Evolutionary conservation across 1,140 invertebrate species (phyloP), one percentile per base, ranked within the genome.

Genomic region (Pollicipes pollicipes): DNA sequence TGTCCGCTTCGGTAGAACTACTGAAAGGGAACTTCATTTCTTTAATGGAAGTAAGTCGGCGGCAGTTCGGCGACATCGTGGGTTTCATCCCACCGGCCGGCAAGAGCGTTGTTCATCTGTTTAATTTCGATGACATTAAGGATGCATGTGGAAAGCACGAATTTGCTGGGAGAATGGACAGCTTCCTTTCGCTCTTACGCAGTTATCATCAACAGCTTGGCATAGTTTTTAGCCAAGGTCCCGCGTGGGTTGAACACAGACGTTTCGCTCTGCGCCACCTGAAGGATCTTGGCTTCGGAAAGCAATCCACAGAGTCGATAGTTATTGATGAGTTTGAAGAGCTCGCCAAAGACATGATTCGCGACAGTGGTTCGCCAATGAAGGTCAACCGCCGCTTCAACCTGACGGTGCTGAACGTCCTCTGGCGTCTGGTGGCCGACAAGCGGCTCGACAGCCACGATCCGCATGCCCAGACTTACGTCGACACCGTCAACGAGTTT

Each of bases 261-360:
- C 68, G 71, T 10, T 72, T 73, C 28, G 32, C 71, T 29, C 73
- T 75, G 30, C 73, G 66, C 13, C 70, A 75, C 63, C 68, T 73
- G 30, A 68, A 67, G 26, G 73, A 73, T 67, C 66, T 92, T 74
- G 90, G 90, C 0, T 91, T 90, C 73, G 89, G 90, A 0, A 85
- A 88, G 69, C 84, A 83, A 71, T 86, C 84, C 17, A 91, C 91
- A 89, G 82, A 85, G 4, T 80, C 83, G 68, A 83, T 88, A 69
- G 85, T 90, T 3, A 84, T 87, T 75, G 83, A 84, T 28, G 90
- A 92, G 78, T 85, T 86, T 0, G 76, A 74, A 2, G 81, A 85
- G 69, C 81, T 88, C 0, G 78, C 70, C 45, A 68, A 72, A 0
- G 37, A 72, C 66, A 64, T 73, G 13, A 21, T 45, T 8, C n/a